A percentile compares a stretch with the other conserved stretches of the same genome.
These are phyloP conservation scores for Drosophila virilis DNA, from an alignment of 1,140 invertebrate genomes.

Conservation along the genomic window DNA sequence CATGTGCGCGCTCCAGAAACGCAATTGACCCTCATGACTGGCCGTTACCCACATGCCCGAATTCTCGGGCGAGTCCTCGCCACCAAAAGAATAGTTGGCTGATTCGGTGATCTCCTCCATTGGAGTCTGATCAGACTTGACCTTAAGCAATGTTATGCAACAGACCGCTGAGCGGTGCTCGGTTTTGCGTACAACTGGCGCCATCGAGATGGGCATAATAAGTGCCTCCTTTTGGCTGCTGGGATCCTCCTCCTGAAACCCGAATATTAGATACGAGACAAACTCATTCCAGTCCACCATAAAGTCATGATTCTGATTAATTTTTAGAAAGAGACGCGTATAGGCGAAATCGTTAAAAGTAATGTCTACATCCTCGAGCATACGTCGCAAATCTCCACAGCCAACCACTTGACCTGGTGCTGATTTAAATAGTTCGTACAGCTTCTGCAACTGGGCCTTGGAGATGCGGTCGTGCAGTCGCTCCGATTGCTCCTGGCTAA, in stretches of 20 bases:
- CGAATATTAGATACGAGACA: constrained; percentile 88
- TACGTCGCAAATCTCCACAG: constrained; percentile 41
- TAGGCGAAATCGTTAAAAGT: constrained; percentile 61
- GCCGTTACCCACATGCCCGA: constrained; percentile 88
- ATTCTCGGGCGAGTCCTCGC: constrained; percentile 78
- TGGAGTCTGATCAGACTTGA: constrained; percentile 84
- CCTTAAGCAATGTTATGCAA: constrained; percentile 84
- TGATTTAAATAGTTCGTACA: constrained; percentile 39
- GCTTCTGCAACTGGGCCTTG: constrained; percentile 51
- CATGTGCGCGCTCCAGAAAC: constrained; percentile 89
- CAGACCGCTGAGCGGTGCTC: constrained; percentile 87
- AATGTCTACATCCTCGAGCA: constrained; percentile 53
- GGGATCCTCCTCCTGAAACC: constrained; percentile 87
- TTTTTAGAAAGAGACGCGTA: constrained; percentile 73
- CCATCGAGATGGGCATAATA: constrained; percentile 86
- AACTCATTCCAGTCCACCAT: constrained; percentile 88
- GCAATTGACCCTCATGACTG: constrained; percentile 88
- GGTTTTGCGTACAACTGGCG: constrained; percentile 86
- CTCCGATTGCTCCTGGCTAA: constrained; percentile 48
- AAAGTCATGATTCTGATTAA: constrained; percentile 86
- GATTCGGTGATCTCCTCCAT: constrained; percentile 50
- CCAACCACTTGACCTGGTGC: constrained; percentile 34
- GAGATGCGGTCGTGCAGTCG: constrained; percentile 68
- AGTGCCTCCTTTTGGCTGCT: constrained; percentile 86
- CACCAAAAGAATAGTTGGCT: constrained; percentile 51